Evolutionary conservation across 2,113 vertebrate genomes (phyloP).

Genomic region (Fukomys damarensis): DNA sequence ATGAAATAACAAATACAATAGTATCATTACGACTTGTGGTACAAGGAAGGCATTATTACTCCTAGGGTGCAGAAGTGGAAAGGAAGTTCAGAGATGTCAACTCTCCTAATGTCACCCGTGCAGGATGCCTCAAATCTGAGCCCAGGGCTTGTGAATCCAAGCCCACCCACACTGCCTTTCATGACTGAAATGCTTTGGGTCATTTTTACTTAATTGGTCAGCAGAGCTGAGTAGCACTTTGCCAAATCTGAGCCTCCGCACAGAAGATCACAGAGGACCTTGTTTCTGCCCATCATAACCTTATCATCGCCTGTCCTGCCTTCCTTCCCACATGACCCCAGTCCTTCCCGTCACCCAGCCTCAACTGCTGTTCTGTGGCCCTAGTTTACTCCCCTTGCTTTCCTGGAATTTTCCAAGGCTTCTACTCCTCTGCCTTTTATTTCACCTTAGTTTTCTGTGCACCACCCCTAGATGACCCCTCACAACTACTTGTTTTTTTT

Average conservation of each 20-base stretch:
- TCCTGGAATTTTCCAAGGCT: not conserved
- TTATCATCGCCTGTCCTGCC: not conserved
- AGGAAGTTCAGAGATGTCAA: not conserved
- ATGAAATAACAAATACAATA: not conserved
- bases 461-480: not conserved
- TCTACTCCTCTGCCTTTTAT: not conserved
- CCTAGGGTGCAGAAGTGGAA: not conserved
- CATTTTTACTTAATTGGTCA: not conserved
- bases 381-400: not conserved
- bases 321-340: accelerated
- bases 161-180: not conserved
- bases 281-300: accelerated
- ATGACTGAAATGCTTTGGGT: not conserved
- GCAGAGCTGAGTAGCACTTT: not conserved
- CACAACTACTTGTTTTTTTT: not conserved
- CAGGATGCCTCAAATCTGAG: not conserved
- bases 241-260: not conserved
- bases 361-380: not conserved
- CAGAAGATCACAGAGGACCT: not conserved
- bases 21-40: not conserved
- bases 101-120: not conserved
- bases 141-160: not conserved
- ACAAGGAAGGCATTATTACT: not conserved
- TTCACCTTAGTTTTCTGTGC: not conserved
- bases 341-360: not conserved